A percentile compares a stretch with the other conserved stretches of the same genome.
Conservation (phyloP, 2,113 vertebrate genomes). For the Pelvicachromis taeniatus region DNA sequence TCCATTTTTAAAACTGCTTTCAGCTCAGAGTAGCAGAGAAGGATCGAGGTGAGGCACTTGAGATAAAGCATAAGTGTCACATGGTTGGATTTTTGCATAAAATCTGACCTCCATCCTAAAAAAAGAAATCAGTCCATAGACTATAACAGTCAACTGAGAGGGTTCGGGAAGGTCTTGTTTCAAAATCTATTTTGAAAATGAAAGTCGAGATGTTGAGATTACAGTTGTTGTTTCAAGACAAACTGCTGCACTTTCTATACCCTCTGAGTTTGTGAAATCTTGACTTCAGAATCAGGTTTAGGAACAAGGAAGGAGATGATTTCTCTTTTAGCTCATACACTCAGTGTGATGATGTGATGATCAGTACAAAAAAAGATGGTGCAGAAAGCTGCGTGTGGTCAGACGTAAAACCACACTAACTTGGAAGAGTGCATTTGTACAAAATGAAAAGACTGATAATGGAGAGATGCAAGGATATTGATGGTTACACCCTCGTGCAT, state of each 20-base stretch:
- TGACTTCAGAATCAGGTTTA: fast-evolving
- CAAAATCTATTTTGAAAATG: background rate
- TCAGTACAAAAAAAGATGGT: background rate
- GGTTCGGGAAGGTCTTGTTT: background rate
- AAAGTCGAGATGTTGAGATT: background rate
- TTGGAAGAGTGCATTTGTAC: no score
- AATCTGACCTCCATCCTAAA: background rate
- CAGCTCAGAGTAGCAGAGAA: background rate
- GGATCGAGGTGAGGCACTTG: background rate
- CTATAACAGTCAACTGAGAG: background rate
- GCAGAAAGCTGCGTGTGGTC: no score
- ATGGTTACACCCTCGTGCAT: no score
- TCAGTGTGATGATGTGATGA: background rate
- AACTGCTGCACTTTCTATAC: background rate
- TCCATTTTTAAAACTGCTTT: background rate
- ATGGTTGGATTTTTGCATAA: background rate
- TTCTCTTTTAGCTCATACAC: background rate
- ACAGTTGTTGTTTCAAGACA: background rate
- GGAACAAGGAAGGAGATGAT: background rate
- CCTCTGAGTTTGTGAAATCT: fast-evolving
- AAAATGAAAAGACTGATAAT: no score
- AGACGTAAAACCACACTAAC: no score
- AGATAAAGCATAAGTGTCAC: background rate
- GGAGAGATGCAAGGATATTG: no score
- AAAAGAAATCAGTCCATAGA: background rate